A percentile compares a stretch with the other conserved stretches of the same genome.
phyloP scores from a whole-genome alignment of 2,888 invertebrate genomes.

The Liposcelis brunnea region DNA sequence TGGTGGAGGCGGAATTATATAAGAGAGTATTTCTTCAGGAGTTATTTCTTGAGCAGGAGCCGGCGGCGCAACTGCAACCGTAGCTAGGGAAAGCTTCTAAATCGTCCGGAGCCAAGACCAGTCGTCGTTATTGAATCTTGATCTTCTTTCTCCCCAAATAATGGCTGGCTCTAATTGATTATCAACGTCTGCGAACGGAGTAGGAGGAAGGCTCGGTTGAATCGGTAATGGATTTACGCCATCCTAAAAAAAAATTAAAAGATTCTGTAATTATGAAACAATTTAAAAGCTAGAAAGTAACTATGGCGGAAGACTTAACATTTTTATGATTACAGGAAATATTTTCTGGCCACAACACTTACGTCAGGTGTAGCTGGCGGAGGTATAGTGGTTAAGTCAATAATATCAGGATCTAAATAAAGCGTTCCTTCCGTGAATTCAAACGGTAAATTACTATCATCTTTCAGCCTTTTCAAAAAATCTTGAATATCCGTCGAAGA shows the following conservation, averaged over 20 bases:
- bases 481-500: conserved; percentile 16
- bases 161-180: conserved; percentile 18
- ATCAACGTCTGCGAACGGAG: conserved; percentile 53
- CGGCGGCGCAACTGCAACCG: conserved; percentile 40
- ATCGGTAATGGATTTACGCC: conserved; percentile 44
- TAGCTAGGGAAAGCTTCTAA: conserved; percentile 71
- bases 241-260: conserved; percentile 31
- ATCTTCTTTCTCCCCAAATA: conserved; percentile 8
- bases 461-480: conserved; percentile 24
- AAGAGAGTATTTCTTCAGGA: conserved; percentile 68
- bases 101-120: conserved; percentile 34
- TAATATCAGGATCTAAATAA: conserved; percentile 71
- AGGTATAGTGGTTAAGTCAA: conserved; percentile 73
- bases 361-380: conserved; percentile 70
- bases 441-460: conserved; percentile 23
- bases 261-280: not conserved
- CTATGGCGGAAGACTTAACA: not conserved
- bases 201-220: conserved; percentile 53
- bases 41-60: conserved; percentile 55
- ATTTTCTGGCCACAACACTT: not conserved
- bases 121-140: conserved; percentile 13
- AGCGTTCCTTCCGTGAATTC: conserved; percentile 29
- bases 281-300: not conserved
- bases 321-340: too few species aligned
- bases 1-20: conserved; percentile 67